Conservation (phyloP, 2,888 invertebrate genomes). For the Abrostola triplasia region DNA sequence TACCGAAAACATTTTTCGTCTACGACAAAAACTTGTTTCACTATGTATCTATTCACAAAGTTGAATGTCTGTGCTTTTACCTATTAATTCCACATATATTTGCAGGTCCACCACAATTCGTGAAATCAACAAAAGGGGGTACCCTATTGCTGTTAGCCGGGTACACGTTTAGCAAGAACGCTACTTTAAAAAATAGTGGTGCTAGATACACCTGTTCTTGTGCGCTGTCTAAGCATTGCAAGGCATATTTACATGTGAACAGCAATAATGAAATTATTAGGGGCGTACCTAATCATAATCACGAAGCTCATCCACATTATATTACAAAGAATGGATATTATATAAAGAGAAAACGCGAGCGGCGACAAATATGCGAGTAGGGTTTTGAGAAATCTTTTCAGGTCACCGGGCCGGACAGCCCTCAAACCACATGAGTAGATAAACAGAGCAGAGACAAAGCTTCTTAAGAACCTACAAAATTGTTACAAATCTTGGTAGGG, state of each 20-base stretch:
- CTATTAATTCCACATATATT: background rate
- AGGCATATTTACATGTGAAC: conserved; percentile 62
- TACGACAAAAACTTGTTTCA: too few species aligned
- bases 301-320: conserved; percentile 53
- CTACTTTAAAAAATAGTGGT: conserved; percentile 57
- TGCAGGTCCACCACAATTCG: conserved; percentile 7
- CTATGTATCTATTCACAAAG: too few species aligned
- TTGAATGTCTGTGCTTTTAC: too few species aligned
- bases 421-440: too few species aligned
- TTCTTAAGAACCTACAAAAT: too few species aligned
- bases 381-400: too few species aligned
- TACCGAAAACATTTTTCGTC: too few species aligned
- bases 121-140: conserved; percentile 43
- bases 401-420: too few species aligned
- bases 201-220: conserved; percentile 62
- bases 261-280: conserved; percentile 55
- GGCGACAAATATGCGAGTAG: too few species aligned
- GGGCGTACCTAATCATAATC: conserved; percentile 56
- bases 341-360: conserved; percentile 41
- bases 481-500: too few species aligned
- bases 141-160: conserved; percentile 57
- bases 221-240: conserved; percentile 57
- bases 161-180: conserved; percentile 63
- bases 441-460: too few species aligned
- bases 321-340: conserved; percentile 53